Conservation (phyloP, 2,797 vertebrate species). For the Scyliorhinus canicula region DNA sequence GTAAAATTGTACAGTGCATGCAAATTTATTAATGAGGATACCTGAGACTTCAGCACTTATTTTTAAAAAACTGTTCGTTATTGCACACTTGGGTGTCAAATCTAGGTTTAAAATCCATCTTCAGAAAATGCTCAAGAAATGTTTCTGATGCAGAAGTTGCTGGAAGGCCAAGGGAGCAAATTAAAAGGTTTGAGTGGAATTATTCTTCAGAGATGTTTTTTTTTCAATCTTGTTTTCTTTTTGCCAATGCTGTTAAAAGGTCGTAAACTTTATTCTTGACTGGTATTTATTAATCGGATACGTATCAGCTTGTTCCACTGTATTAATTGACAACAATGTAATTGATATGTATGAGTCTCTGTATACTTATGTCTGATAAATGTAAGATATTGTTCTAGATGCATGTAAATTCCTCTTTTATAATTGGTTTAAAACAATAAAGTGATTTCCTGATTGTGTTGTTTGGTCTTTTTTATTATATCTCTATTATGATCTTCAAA, state of each 20-base stretch:
- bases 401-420: slow-evolving; percentile 32
- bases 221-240: neutral
- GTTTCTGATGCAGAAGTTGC: neutral
- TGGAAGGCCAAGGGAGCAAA: neutral
- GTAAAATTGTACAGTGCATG: neutral
- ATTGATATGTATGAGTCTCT: slow-evolving; percentile 1
- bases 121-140: neutral
- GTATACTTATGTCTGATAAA: neutral
- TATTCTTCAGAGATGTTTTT: neutral
- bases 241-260: neutral
- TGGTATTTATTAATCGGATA: neutral
- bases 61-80: neutral
- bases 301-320: neutral
- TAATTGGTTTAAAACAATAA: slow-evolving; percentile 26
- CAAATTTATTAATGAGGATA: neutral
- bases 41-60: neutral
- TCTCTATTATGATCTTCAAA: too few relatives aligned
- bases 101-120: neutral
- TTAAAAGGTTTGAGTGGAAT: neutral
- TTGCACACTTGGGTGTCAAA: neutral
- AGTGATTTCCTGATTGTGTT: slow-evolving; percentile 21
- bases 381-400: neutral
- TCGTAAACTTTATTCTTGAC: neutral
- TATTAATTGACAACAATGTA: neutral
- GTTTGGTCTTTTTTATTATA: neutral